These are phyloP conservation scores for Drosophila grimshawi DNA, from an alignment of 1,140 invertebrate genomes.

Conservation along the genomic window DNA sequence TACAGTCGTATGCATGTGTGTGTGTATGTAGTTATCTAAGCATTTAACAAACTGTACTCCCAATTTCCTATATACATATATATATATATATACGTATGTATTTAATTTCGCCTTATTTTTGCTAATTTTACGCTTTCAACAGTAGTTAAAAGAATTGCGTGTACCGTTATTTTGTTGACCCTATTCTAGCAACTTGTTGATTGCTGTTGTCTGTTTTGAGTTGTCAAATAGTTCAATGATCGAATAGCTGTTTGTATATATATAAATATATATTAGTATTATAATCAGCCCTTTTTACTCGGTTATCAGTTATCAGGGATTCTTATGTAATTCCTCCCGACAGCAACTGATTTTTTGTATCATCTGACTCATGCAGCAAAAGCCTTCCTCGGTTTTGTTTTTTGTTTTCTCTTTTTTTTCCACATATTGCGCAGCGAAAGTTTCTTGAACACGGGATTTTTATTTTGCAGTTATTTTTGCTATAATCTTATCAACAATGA, in stretches of 20 bases:
- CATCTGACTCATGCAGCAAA: conserved; percentile 65
- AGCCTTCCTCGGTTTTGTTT: conserved; percentile 52
- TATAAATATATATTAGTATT: not conserved
- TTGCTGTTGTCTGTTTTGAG: conserved; percentile 5
- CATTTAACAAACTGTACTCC: conserved; percentile 1
- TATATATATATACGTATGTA: not conserved
- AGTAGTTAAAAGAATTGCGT: conserved; percentile 3
- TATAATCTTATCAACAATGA: conserved; percentile 52
- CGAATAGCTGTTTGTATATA: conserved; percentile 2
- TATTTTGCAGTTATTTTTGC: conserved; percentile 13
- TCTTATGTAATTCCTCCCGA: conserved; percentile 56
- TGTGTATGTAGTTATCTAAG: not conserved
- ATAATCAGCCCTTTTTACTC: not conserved
- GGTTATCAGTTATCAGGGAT: conserved; percentile 31
- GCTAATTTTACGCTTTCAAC: not conserved
- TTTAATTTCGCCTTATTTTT: not conserved
- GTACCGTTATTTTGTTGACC: not conserved
- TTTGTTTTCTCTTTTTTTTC: not conserved
- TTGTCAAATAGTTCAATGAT: conserved; percentile 33
- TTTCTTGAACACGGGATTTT: conserved; percentile 15
- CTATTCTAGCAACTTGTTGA: conserved; percentile 35
- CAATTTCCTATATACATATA: not conserved
- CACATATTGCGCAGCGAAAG: conserved; percentile 52
- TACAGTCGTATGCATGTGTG: not conserved
- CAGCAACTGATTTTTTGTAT: conserved; percentile 22